phyloP scores from a whole-genome alignment of 2,797 vertebrate species.

The Linurgus olivaceus region DNA sequence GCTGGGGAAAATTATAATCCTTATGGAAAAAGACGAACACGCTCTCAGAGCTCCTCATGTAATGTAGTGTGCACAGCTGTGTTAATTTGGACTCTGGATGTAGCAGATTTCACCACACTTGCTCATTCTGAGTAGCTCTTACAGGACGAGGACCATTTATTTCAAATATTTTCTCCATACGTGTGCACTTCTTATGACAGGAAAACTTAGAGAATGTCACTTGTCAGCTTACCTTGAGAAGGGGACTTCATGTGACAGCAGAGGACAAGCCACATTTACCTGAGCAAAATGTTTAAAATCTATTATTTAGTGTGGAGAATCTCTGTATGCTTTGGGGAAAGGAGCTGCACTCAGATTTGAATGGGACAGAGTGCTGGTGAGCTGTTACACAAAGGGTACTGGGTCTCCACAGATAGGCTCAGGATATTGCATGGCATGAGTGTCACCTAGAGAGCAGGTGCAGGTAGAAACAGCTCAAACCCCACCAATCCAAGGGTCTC shows the following conservation, averaged over 20 bases:
- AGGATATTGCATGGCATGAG: neutral
- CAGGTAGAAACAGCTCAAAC: neutral
- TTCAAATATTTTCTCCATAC: accelerated
- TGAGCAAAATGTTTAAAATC: neutral
- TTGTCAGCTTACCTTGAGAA: neutral
- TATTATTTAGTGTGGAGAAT: neutral
- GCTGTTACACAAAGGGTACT: neutral
- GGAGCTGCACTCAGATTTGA: neutral
- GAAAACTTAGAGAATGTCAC: neutral
- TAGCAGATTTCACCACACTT: neutral
- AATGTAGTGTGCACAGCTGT: neutral
- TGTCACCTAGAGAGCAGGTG: neutral
- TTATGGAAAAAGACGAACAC: neutral
- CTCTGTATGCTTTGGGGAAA: neutral
- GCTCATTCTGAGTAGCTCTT: neutral
- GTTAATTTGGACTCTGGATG: neutral
- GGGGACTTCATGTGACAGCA: neutral
- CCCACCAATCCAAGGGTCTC: neutral
- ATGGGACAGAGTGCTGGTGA: neutral
- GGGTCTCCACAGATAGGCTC: neutral
- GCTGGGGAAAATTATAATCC: neutral
- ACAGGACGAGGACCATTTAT: neutral
- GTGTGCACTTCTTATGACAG: neutral
- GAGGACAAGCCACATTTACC: neutral
- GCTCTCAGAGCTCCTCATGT: neutral